Evolutionary conservation across 2,888 invertebrate species (phyloP), one percentile per base, ranked within the genome.

Genomic region (Rhorus exstirpatorius): DNA sequence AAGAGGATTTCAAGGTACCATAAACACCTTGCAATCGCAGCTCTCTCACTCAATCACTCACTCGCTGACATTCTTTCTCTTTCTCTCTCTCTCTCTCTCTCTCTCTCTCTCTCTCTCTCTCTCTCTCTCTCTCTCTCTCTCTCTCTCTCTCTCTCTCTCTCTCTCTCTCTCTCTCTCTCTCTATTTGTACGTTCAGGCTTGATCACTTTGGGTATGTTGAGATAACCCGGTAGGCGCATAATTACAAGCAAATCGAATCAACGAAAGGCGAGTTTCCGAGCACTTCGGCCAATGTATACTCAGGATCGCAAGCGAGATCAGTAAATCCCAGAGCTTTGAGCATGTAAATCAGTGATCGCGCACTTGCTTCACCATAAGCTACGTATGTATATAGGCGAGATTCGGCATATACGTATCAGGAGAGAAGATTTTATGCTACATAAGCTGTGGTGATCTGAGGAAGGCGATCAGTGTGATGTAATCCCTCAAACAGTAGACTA

Each of bases 311-410:
- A 60, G 68, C 63, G 46, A 60, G 71, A 71, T 68, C 74, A 58
- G 65, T 81, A 71, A 81, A 81, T 76, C 65, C 67, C 41, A 31
- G 41, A 58, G 65, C 49, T 51, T 67, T 49, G 58, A 44, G 65
- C 71, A 81, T 81, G 81, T 76, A 83, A 84, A 83, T 81, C 81
- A 71, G 83, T 53, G 78, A 75, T 75, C 75, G 78, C 31, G 51
- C 81, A 74, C 83, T 81, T 81, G 76, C 68, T 21, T 55, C n/a
- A 38, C 26, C 55, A 68, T 67, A 74, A 17, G 8, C 65, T 17
- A 14, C 26, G 26, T 21, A 35, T 17, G 12, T 14, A 14, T 3
- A 44, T 24, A 44, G 0, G 12, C 21, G 10, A 41, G 14, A 53
- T 38, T 38, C 31, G 53, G 7, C n/a, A 19, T 38, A 7, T 38